Percentiles rank a stretch among this genome's conserved stretches.
These are phyloP conservation scores for Acleris literana DNA, from an alignment of 2,888 invertebrate species.

Conservation along the genomic window DNA sequence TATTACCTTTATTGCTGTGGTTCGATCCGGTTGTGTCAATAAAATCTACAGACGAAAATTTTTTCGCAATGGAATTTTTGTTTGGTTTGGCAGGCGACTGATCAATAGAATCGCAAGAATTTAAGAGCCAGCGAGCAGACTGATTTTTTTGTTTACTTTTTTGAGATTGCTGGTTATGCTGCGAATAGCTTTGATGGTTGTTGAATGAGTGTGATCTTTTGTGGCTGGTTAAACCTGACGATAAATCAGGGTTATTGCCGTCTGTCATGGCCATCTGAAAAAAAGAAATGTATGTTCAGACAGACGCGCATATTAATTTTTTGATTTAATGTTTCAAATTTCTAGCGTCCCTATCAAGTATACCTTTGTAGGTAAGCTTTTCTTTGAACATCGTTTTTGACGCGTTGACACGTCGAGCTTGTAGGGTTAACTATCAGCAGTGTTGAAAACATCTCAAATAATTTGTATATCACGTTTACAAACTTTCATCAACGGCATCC, in stretches of 20 bases:
- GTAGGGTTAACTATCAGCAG: not conserved
- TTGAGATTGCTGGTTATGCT: constrained; percentile 84
- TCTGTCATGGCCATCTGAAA: constrained; percentile 86
- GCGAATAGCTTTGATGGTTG: constrained; percentile 87
- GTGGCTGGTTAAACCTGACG: constrained; percentile 84
- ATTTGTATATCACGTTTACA: constrained; percentile 43
- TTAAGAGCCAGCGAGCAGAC: constrained; percentile 78
- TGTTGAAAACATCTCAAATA: not conserved
- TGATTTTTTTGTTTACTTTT: constrained; percentile 85
- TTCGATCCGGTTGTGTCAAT: constrained; percentile 81
- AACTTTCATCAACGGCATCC: constrained; percentile 49
- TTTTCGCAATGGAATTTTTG: constrained; percentile 82
- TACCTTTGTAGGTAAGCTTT: too few species aligned
- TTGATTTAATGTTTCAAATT: not conserved
- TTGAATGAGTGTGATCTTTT: constrained; percentile 88
- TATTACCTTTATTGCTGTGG: constrained; percentile 82
- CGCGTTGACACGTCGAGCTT: too few species aligned
- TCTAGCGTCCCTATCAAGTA: not conserved
- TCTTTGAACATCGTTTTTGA: too few species aligned
- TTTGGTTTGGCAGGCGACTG: constrained; percentile 72
- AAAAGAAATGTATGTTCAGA: constrained; percentile 37
- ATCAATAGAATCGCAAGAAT: constrained; percentile 79
- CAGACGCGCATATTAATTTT: not conserved
- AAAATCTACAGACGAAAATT: constrained; percentile 82
- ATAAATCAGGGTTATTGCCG: constrained; percentile 78